Conservation (phyloP, 2,113 vertebrate species). For the Limnothrissa miodon region DNA sequence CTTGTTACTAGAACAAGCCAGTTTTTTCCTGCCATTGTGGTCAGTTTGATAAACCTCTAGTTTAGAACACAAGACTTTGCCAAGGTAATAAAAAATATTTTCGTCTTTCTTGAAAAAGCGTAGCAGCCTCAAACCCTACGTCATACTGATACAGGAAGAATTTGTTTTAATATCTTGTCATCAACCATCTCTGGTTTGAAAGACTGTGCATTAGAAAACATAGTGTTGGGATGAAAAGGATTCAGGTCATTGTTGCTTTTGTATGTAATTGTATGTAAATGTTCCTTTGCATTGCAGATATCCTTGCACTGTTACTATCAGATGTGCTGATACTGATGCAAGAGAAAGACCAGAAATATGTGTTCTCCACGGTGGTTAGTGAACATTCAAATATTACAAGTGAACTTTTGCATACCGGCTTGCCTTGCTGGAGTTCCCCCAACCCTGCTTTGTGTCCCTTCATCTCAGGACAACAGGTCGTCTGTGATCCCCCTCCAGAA, state of each 20-base stretch:
- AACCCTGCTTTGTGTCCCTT: background rate
- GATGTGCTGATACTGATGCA: constrained; percentile 89
- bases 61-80: too few species aligned
- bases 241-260: background rate
- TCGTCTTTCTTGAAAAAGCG: too few species aligned
- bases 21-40: too few species aligned
- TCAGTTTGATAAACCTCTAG: too few species aligned
- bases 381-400: background rate
- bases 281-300: constrained; percentile 66
- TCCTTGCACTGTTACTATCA: constrained; percentile 84
- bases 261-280: background rate
- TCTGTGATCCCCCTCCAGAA: constrained; percentile 85
- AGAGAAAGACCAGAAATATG: constrained; percentile 92
- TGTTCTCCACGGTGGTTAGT: constrained; percentile 86
- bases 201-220: background rate
- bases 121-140: too few species aligned
- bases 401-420: background rate
- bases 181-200: background rate
- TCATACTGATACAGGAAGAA: too few species aligned
- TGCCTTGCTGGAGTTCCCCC: background rate
- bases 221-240: background rate
- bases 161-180: too few species aligned
- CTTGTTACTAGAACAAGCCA: too few species aligned
- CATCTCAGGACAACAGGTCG: constrained; percentile 82
- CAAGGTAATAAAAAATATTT: too few species aligned